Conservation (phyloP, 2,113 vertebrate species). For the Plecturocebus donacophilus region DNA sequence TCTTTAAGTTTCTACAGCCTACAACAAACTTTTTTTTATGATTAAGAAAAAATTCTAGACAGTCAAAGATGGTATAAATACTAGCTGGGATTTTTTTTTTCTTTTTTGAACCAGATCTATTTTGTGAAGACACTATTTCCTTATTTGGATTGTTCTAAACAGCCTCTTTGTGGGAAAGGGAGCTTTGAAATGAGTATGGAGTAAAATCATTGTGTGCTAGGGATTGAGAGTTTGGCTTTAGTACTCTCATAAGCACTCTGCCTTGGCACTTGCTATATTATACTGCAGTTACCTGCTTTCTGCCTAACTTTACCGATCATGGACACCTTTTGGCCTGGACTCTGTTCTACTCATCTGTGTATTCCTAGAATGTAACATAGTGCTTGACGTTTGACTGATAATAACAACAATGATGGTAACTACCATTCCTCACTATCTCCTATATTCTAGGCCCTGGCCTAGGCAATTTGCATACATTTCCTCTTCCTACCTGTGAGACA, state of each 20-base stretch:
- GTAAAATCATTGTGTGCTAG: neutral
- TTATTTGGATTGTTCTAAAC: neutral
- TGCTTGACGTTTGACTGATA: neutral
- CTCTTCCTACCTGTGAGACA: neutral
- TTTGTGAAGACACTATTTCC: neutral
- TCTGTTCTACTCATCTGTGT: neutral
- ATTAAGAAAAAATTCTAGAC: neutral
- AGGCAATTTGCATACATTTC: neutral
- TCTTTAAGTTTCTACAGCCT: neutral
- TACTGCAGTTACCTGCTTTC: neutral
- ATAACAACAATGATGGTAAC: neutral
- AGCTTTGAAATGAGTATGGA: neutral
- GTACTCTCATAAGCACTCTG: neutral
- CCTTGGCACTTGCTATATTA: neutral
- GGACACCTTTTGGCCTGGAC: neutral
- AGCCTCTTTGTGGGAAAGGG: conserved; percentile 2
- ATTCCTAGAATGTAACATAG: neutral
- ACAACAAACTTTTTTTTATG: neutral
- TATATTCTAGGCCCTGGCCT: neutral
- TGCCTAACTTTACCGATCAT: neutral
- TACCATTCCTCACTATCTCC: neutral
- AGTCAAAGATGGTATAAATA: neutral
- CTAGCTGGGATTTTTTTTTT: neutral
- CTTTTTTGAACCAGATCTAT: neutral
- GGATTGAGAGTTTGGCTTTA: neutral